Evolutionary conservation across 2,797 vertebrate species (phyloP).

Genomic region (Picus viridis): DNA sequence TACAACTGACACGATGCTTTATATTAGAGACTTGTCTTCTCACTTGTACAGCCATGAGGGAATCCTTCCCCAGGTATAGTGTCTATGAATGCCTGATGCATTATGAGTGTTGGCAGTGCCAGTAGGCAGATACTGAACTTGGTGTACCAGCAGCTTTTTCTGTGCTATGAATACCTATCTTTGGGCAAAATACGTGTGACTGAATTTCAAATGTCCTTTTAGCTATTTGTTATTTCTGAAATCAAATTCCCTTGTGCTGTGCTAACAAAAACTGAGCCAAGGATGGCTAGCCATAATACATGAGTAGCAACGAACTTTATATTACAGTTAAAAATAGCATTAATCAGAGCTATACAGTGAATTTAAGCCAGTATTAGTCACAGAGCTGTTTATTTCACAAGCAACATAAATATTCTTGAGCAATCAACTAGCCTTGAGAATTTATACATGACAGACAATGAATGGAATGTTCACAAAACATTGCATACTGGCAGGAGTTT

Average conservation of each 20-base stretch:
- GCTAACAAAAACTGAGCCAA: conserved; percentile 67
- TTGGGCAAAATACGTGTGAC: conserved; percentile 24
- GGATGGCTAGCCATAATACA: conserved; percentile 65
- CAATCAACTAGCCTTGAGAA: conserved; percentile 52
- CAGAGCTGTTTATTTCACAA: conserved; percentile 25
- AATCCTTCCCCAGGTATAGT: conserved; percentile 11
- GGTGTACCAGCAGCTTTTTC: not conserved
- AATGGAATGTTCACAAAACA: conserved; percentile 67
- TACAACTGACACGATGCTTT: not conserved
- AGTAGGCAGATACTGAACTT: not conserved
- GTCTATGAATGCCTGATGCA: not conserved
- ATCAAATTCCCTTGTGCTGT: conserved; percentile 58
- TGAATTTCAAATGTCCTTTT: conserved; percentile 61
- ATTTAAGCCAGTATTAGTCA: conserved; percentile 61
- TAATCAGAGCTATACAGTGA: conserved; percentile 65
- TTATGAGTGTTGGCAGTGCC: not conserved
- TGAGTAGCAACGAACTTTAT: conserved; percentile 62
- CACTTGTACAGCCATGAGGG: not conserved
- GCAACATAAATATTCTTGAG: conserved; percentile 46
- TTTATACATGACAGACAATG: conserved; percentile 39
- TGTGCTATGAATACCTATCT: conserved; percentile 33
- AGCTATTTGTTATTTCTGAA: conserved; percentile 67
- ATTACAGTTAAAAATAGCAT: conserved; percentile 71
- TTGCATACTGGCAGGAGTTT: conserved; percentile 46
- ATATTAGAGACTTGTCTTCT: conserved; percentile 41